Base-by-base conservation (phyloP, 2,888 invertebrate genomes). In the Chirona hameri region DNA sequence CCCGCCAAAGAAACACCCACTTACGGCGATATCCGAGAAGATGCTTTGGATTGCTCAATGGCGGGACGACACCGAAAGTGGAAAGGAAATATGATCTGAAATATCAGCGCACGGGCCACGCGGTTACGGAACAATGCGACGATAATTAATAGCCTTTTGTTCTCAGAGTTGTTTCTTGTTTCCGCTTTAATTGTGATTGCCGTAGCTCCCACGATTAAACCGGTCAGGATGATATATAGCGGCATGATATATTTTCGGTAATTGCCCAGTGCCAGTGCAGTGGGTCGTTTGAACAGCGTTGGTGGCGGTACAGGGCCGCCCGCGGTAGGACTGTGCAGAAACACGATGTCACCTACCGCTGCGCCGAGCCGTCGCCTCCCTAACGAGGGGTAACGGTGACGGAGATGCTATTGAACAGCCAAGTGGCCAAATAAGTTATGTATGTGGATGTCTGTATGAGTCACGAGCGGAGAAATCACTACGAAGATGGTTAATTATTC, bases 181-280 rank as follows among this genome's bases (percentile, higher is more conserved):
- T 76, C 76, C 76, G 76, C 76, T 76, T 76, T 76, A 76, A 76
- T 76, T 76, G 76, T 76, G 39, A 76, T 76, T 76, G 39, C 39
- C 76, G 39, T 39, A 39, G 76, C 76, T 76, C 76, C 76, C 76
- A 39, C 76, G 15, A 76, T 76, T 76, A 21, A 39, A 39, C 39
- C 27, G 76, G 21, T 4, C 76, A 3, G 76, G 15, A 39, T 76
- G 76, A 76, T 76, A 76, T 76, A 76, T 39, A 39, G 76, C 76
- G 21, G 18, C 39, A 39, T 76, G 76, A 76, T 76, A 76, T 39
- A 76, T 76, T 76, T 76, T 76, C 76, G 15, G 21, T 76, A 76
- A 76, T 76, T 76, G 9, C 21, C 18, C 21, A 21, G 15, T 29
- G 39, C 21, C n/a, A n/a, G 60, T n/a, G n/a, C 60, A 1, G 24